A percentile compares a stretch with the other conserved stretches of the same genome.
Evolutionary conservation across 2,888 invertebrate genomes (phyloP).

Genomic region (Autographa gamma): DNA sequence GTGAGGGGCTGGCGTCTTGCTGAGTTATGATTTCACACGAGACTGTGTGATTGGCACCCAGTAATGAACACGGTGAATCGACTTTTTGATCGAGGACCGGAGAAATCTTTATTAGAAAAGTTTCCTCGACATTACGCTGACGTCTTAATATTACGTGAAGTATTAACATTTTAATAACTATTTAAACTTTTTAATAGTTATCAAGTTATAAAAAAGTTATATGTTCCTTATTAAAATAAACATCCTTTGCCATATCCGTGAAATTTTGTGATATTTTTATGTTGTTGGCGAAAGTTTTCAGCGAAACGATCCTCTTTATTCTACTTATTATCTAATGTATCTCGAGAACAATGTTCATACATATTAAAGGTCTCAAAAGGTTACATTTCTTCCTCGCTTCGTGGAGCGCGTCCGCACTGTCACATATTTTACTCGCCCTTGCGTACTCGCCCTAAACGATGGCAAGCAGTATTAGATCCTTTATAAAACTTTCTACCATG

Average conservation of each 20-base stretch:
- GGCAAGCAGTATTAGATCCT: constrained; percentile 60
- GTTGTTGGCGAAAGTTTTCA: constrained; percentile 14
- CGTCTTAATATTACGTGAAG: constrained; percentile 12
- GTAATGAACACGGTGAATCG: constrained; percentile 80
- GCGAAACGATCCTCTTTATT: constrained; percentile 27
- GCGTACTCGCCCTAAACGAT: constrained; percentile 65
- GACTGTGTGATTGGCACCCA: constrained; percentile 83
- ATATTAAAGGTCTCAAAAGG: constrained; percentile 72
- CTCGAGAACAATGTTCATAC: constrained; percentile 60
- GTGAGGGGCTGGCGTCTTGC: constrained; percentile 83
- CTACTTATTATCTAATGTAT: constrained; percentile 50
- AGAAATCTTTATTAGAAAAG: constrained; percentile 58
- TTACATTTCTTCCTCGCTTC: constrained; percentile 83
- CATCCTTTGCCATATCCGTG: not conserved
- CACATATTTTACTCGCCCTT: constrained; percentile 82
- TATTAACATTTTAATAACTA: not conserved
- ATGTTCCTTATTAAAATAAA: not conserved
- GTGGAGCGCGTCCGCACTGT: constrained; percentile 80
- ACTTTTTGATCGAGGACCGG: constrained; percentile 69
- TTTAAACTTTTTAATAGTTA: not conserved
- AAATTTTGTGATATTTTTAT: not conserved
- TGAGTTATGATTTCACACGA: constrained; percentile 88
- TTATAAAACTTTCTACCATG: constrained; percentile 56
- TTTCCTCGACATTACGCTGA: constrained; percentile 50
- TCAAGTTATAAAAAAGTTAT: not conserved